Evolutionary conservation across 1,140 invertebrate genomes (phyloP).

Genomic region (Drosophila baimaii): DNA sequence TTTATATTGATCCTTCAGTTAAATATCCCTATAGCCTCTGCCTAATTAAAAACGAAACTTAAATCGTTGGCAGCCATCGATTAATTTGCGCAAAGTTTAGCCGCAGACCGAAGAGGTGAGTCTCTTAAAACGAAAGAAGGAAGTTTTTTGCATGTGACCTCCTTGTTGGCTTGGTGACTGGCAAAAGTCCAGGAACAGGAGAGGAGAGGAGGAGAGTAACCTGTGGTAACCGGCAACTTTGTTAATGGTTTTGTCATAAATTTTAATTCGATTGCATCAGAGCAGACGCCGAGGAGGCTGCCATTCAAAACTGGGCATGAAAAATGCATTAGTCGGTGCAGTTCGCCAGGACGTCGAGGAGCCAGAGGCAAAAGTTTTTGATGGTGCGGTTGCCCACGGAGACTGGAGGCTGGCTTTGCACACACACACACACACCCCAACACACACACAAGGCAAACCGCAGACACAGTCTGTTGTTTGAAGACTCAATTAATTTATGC

Average conservation of each 20-base stretch:
- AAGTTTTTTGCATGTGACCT: constrained; percentile 76
- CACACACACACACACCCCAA: background rate
- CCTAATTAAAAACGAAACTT: constrained; percentile 59
- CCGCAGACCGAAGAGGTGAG: constrained; percentile 13
- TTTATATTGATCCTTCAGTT: background rate
- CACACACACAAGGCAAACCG: constrained; percentile 31
- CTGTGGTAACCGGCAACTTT: constrained; percentile 58
- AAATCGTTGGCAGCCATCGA: constrained; percentile 61
- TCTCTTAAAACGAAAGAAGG: constrained; percentile 44
- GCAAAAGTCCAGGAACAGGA: background rate
- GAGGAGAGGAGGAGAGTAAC: background rate
- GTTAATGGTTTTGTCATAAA: constrained; percentile 83
- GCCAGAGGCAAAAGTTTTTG: constrained; percentile 58
- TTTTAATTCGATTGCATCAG: constrained; percentile 82
- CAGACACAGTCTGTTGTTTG: constrained; percentile 51
- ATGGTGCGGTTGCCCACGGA: constrained; percentile 64
- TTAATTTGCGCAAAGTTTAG: constrained; percentile 62
- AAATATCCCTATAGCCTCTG: background rate
- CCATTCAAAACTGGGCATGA: constrained; percentile 50
- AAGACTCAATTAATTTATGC: constrained; percentile 79
- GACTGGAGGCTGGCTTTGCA: constrained; percentile 16
- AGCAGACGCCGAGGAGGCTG: constrained; percentile 29
- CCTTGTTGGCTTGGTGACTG: constrained; percentile 45
- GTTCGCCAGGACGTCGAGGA: constrained; percentile 1
- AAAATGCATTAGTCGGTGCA: constrained; percentile 72